These are phyloP conservation scores for Dascillus cervinus DNA, from an alignment of 2,888 invertebrate species.

Conservation along the genomic window DNA sequence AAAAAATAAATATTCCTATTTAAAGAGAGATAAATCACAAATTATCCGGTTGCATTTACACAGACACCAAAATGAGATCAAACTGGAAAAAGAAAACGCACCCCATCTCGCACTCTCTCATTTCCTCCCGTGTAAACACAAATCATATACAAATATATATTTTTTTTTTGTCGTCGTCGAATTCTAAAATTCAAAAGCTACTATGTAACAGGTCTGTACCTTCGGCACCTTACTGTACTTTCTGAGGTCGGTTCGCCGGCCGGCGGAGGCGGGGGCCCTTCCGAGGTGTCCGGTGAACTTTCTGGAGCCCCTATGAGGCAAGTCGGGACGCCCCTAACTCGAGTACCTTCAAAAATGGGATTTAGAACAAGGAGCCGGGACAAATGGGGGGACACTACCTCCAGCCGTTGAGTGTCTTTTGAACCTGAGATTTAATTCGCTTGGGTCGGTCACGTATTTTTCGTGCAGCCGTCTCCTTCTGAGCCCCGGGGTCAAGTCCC, in stretches of 20 bases:
- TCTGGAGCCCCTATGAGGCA: conserved; percentile 37
- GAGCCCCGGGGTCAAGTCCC: conserved; percentile 57
- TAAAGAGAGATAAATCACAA: too few relatives aligned
- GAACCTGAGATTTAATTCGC: conserved; percentile 74
- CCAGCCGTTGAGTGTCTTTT: conserved; percentile 51
- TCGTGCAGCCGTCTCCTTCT: conserved; percentile 69
- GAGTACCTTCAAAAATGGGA: conserved; percentile 30
- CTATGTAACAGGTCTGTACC: conserved; percentile 41
- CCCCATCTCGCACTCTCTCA: too few relatives aligned
- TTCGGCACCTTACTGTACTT: conserved; percentile 38
- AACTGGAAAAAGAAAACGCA: too few relatives aligned
- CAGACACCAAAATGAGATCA: too few relatives aligned
- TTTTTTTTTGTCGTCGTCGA: background rate
- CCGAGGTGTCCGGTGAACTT: conserved; percentile 33
- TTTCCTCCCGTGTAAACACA: background rate
- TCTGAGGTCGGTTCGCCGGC: conserved; percentile 37
- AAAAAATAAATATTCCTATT: too few relatives aligned
- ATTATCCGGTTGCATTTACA: too few relatives aligned
- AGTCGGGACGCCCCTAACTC: conserved; percentile 39
- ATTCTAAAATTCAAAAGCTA: conserved; percentile 17
- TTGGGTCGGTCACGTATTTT: conserved; percentile 79
- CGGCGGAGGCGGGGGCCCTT: conserved; percentile 36
- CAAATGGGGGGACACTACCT: too few relatives aligned
- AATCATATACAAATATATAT: background rate
- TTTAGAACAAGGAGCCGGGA: too few relatives aligned